Evolutionary conservation across 2,113 vertebrate genomes (phyloP), one percentile per base, ranked within the genome.

Genomic region (Stomatorhinus ivindoensis): DNA sequence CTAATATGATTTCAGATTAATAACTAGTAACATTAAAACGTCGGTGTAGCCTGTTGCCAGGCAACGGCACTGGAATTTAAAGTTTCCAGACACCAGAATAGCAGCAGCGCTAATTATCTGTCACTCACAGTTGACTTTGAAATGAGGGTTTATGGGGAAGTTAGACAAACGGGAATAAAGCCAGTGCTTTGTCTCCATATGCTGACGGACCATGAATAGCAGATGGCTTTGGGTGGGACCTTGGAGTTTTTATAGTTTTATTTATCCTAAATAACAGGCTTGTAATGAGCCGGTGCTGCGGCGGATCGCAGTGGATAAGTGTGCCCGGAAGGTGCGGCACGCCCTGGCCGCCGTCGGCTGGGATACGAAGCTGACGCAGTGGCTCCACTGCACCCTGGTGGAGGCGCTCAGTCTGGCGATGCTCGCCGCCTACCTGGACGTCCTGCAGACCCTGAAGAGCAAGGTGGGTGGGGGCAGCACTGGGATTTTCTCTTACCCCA

Each of bases 361-460:
- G 98, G 98, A 99, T 92, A 96, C 95, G 91, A 99, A 98, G 90
- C 94, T 99, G 91, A 98, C 97, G 44, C 98, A 99, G 94, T 99
- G 98, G 98, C 95, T 99, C 1, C 98, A 99, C 92, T 96, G 94
- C 0, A 99, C 97, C 0, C 92, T 99, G 42, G 97, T 99, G 90
- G 98, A 99, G 86, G 98, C 98, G 2, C 95, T 99, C 87, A 99
- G 97, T 90, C 95, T 99, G 46, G 95, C 97, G 0, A 97, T 99
- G 97, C 95, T 99, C 85, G 97, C 98, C 0, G 97, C 98, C 0
- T 99, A 99, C 93, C 91, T 99, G 93, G 98, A 99, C 76, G 98
- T 99, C 35, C 93, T 99, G 94, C 98, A 99, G 93, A 99, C 98
- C 0, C 96, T 99, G 5, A 99, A 99, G 93, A 98, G 98, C 95